Evolutionary conservation across 2,797 vertebrate species (phyloP).

Genomic region (Antennarius maculatus): DNA sequence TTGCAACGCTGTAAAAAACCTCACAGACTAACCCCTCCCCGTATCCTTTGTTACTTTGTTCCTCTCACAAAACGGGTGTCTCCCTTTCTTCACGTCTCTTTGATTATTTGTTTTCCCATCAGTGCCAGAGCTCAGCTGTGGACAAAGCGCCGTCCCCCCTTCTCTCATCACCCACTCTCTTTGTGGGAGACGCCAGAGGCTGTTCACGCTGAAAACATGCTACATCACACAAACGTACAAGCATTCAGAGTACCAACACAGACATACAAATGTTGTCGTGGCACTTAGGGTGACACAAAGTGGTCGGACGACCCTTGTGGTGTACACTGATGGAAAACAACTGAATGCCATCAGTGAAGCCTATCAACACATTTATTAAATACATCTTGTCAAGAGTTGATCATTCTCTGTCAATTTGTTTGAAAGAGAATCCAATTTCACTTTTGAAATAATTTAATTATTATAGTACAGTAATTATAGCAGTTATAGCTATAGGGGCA

Average conservation of each 20-base stretch:
- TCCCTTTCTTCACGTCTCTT: slow-evolving; percentile 61
- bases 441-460: neutral
- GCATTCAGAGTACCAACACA: slow-evolving; percentile 1
- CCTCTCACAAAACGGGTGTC: slow-evolving; percentile 49
- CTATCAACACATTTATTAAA: too few relatives aligned
- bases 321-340: neutral
- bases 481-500: too few relatives aligned
- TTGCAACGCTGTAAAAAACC: slow-evolving; percentile 11
- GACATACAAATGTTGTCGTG: slow-evolving; percentile 16
- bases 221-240: slow-evolving; percentile 33
- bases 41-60: slow-evolving; percentile 47
- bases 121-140: slow-evolving; percentile 71
- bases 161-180: slow-evolving; percentile 26
- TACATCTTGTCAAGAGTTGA: neutral
- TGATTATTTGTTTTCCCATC: slow-evolving; percentile 71
- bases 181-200: slow-evolving; percentile 53
- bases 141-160: slow-evolving; percentile 40
- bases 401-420: too few relatives aligned
- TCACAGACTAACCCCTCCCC: slow-evolving; percentile 9
- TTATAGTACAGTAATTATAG: neutral
- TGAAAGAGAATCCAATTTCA: neutral
- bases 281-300: slow-evolving; percentile 23
- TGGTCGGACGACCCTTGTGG: neutral
- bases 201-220: slow-evolving; percentile 46
- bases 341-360: neutral